These are phyloP conservation scores for Phrynosoma blainvillii DNA, from an alignment of 2,113 vertebrate genomes.

Conservation along the genomic window DNA sequence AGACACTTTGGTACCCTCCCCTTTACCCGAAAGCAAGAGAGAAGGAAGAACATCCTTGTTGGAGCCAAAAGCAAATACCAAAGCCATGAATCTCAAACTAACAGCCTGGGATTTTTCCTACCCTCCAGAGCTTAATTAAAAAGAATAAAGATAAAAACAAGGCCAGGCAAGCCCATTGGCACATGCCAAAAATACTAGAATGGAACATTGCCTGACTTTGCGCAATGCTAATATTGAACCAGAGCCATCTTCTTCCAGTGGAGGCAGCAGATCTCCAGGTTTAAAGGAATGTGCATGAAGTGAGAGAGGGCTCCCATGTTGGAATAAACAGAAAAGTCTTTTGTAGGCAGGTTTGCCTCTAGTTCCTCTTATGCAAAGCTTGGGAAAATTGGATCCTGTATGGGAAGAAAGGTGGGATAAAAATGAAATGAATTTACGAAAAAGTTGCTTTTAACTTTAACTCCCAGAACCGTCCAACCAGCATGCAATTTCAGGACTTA, in stretches of 20 bases:
- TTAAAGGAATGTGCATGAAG: background rate
- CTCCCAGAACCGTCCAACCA: no score
- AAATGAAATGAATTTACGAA: no score
- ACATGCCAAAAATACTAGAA: background rate
- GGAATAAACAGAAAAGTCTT: background rate
- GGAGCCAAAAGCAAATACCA: conserved; percentile 65
- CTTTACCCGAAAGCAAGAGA: background rate
- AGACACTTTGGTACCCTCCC: background rate
- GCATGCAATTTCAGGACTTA: no score
- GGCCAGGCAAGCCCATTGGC: conserved; percentile 63
- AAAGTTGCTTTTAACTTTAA: no score
- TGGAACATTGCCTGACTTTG: background rate
- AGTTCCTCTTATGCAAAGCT: background rate
- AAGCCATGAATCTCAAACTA: conserved; percentile 59
- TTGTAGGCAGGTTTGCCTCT: background rate
- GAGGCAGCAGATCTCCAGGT: background rate
- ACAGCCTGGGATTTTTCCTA: conserved; percentile 50
- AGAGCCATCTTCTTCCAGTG: background rate
- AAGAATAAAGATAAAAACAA: conserved; percentile 44
- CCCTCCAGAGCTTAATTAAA: conserved; percentile 63
- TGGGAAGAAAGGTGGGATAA: no score
- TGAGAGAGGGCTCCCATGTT: background rate
- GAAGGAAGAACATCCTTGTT: background rate
- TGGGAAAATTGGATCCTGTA: background rate
- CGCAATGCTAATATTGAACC: background rate